Base-by-base conservation (phyloP, 2,888 invertebrate genomes). In the Scelioninae gen. 1 region DNA sequence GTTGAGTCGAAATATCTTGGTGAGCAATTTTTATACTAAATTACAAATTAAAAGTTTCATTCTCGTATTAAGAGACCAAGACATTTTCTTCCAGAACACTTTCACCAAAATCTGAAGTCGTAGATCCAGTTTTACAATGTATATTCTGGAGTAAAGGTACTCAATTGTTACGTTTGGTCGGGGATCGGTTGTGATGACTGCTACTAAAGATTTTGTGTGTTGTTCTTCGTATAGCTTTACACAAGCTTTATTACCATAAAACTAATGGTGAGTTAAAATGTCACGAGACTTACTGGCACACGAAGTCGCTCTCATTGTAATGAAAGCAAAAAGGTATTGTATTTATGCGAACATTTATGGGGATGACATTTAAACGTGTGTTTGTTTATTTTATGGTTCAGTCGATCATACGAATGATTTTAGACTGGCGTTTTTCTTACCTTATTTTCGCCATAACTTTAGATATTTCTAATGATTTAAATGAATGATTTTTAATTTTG, bases 341-440 rank as follows among this genome's bases (percentile, higher is more conserved):
- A 32, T 51, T 43, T 65, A 78, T 77, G 63, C 55, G 45, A 69
- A 68, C 69, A 77, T 63, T 77, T 69, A 77, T 56, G 29, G 63
- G 69, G 31, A 77, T 68, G 62, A 77, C 77, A 77, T 77, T 58
- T 45, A 77, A 23, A 77, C 38, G 31, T 53, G 63, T 56, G n/a
- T 51, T 68, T 47, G 34, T 60, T 68, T 62, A 1, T 63, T 60
- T 75, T 47, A 51, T 62, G 62, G 15, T 69, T 71, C 49, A 60
- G 47, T 45, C 49, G 78, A 78, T 49, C 40, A 56, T n/a, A 71
- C 38, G 55, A 66, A 60, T 71, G 47, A 49, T 15, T 38, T 29
- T 58, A 62, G 68, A 77, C 62, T 77, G 68, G 62, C 62, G 68
- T 47, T 76, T 69, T 77, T 62, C 23, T 23, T 23, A 23, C 23